phyloP scores from a whole-genome alignment of 1,140 invertebrate genomes.

The Lordiphosa mommai region DNA sequence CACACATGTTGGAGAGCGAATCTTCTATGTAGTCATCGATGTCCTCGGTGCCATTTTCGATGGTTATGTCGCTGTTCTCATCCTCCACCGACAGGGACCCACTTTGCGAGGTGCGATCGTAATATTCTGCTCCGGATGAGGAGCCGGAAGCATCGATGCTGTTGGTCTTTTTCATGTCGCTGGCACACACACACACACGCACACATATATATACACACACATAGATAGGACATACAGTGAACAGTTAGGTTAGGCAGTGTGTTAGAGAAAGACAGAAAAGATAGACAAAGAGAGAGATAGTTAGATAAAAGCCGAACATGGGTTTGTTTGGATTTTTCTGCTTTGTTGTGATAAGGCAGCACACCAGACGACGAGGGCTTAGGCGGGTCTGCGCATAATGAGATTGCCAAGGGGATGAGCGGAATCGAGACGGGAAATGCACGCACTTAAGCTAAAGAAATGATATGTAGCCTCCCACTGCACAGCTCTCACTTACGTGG shows the following conservation, averaged over 20 bases:
- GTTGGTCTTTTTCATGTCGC: conserved; percentile 60
- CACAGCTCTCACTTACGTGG: conserved; percentile 82
- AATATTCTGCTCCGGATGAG: conserved; percentile 49
- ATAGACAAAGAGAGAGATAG: conserved; percentile 33
- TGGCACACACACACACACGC: conserved; percentile 21
- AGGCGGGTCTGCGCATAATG: conserved; percentile 49
- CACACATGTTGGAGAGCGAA: conserved; percentile 62
- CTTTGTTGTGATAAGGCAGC: conserved; percentile 32
- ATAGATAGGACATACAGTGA: conserved; percentile 21
- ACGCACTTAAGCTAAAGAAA: conserved; percentile 24
- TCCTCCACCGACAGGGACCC: conserved; percentile 76
- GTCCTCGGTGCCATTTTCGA: conserved; percentile 73
- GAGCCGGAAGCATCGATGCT: conserved; percentile 60
- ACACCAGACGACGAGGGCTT: conserved; percentile 22
- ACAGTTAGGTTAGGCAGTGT: conserved; percentile 16
- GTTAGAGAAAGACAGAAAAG: conserved; percentile 28
- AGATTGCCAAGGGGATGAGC: conserved; percentile 11
- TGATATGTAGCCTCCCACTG: not conserved
- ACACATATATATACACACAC: conserved; percentile 13
- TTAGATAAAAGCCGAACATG: conserved; percentile 58
- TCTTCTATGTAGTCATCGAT: conserved; percentile 76
- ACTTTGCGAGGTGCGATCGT: conserved; percentile 59
- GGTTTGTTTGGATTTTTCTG: conserved; percentile 20
- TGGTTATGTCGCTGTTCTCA: conserved; percentile 76
- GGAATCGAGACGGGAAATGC: not conserved